Conservation (phyloP, 1,140 invertebrate species). For the Pissodes strobi region DNA sequence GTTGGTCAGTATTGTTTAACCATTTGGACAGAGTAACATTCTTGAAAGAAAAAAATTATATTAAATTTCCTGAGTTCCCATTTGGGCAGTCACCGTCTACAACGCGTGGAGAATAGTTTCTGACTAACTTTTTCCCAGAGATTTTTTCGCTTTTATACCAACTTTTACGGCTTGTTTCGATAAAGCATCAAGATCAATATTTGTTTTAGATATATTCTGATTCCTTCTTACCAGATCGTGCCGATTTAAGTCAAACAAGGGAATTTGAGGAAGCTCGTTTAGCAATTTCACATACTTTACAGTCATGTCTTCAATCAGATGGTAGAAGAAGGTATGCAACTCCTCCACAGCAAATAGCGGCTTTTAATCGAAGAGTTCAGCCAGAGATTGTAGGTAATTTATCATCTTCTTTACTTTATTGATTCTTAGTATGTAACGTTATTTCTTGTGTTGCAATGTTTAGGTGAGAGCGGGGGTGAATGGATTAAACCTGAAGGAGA, state of each 20-base stretch:
- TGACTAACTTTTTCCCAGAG: too few species aligned
- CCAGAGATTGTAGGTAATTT: slow-evolving; percentile 63
- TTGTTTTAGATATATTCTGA: slow-evolving; percentile 61
- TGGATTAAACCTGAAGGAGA: slow-evolving; percentile 68
- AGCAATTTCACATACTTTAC: slow-evolving; percentile 80
- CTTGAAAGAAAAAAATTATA: neutral
- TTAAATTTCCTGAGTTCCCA: too few species aligned
- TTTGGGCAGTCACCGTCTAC: too few species aligned
- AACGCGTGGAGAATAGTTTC: too few species aligned
- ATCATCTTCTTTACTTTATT: neutral
- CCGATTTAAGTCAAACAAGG: slow-evolving; percentile 66
- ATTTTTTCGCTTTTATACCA: too few species aligned
- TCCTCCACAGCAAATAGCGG: slow-evolving; percentile 83
- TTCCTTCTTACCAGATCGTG: slow-evolving; percentile 66
- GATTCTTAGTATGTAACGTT: neutral
- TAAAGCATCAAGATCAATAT: too few species aligned
- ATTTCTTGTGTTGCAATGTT: too few species aligned
- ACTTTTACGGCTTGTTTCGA: too few species aligned
- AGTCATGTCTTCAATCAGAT: slow-evolving; percentile 82
- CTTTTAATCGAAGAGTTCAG: slow-evolving; percentile 77
- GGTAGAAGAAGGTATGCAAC: slow-evolving; percentile 75
- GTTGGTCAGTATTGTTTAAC: too few species aligned
- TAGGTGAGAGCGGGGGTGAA: slow-evolving; percentile 57
- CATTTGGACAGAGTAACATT: neutral
- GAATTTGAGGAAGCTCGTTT: slow-evolving; percentile 83